Percentiles rank a stretch among this genome's conserved stretches.
phyloP scores from a whole-genome alignment of 1,140 invertebrate genomes.

The Drosophila burlai region DNA sequence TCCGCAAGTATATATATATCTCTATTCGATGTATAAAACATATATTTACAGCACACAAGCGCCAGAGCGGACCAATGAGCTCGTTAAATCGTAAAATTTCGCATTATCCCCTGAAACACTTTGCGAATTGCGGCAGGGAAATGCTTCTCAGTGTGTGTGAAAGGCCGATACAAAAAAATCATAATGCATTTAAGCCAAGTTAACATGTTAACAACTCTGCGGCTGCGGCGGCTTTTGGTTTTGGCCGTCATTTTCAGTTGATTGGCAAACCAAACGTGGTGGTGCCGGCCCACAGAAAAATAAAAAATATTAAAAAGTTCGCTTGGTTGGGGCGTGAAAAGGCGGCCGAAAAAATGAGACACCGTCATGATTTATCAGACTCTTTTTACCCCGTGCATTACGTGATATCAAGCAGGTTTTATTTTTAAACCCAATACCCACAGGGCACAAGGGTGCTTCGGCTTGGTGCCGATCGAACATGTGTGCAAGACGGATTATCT shows the following conservation, averaged over 20 bases:
- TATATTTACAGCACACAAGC: background rate
- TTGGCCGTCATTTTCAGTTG: constrained; percentile 48
- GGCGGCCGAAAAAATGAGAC: constrained; percentile 11
- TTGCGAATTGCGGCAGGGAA: constrained; percentile 29
- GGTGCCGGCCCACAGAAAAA: constrained; percentile 15
- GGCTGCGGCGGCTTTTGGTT: constrained; percentile 44
- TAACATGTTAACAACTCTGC: constrained; percentile 54
- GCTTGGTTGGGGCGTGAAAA: constrained; percentile 33
- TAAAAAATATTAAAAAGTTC: constrained; percentile 20
- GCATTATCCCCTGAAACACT: constrained; percentile 42
- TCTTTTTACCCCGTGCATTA: constrained; percentile 22
- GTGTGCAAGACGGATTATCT: background rate
- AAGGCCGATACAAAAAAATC: constrained; percentile 28
- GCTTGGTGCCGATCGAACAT: background rate
- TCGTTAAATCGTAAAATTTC: constrained; percentile 21
- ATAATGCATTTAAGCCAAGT: constrained; percentile 60
- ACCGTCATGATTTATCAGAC: constrained; percentile 55
- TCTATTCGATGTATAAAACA: background rate
- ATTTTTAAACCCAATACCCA: background rate
- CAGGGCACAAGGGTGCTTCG: background rate
- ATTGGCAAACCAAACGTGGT: constrained; percentile 54
- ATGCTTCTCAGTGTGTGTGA: background rate
- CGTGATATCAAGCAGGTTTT: constrained; percentile 66
- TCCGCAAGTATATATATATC: background rate
- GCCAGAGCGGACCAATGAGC: constrained; percentile 12